A percentile compares a stretch with the other conserved stretches of the same genome.
phyloP scores from a whole-genome alignment of 2,797 vertebrate species.

The Nannoperca obscura region DNA sequence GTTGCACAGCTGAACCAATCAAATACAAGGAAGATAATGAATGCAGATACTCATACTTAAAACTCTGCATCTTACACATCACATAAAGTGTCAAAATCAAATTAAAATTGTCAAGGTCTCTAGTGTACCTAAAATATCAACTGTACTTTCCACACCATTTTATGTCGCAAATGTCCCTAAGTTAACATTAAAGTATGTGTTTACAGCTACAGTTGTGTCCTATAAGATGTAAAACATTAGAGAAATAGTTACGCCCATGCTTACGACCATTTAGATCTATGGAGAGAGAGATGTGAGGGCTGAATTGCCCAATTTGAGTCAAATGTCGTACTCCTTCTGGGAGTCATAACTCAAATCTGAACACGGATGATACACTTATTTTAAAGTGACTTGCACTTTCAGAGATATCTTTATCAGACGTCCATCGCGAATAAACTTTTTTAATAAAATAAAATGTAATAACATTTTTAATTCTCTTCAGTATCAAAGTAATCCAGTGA shows the following conservation, averaged over 20 bases:
- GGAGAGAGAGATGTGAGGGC: not conserved
- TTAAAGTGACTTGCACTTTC: not conserved
- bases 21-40: slow-evolving; percentile 46
- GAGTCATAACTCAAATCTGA: not conserved
- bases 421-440: not conserved
- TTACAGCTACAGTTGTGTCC: not conserved
- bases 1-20: slow-evolving; percentile 57
- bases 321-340: too few relatives aligned
- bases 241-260: not conserved
- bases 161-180: not conserved
- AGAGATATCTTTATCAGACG: not conserved
- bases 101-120: slow-evolving; percentile 15
- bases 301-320: not conserved
- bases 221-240: not conserved
- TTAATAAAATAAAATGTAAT: too few relatives aligned
- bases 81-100: slow-evolving; percentile 22
- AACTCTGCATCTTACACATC: slow-evolving; percentile 20
- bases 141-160: not conserved
- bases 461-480: not conserved
- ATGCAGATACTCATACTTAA: slow-evolving; percentile 33
- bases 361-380: not conserved
- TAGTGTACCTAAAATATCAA: slow-evolving; percentile 1
- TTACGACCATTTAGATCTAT: not conserved
- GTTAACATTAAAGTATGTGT: not conserved
- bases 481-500: not conserved